These are phyloP conservation scores for Peribatodes rhomboidaria DNA, from an alignment of 2,888 invertebrate species.

Conservation along the genomic window DNA sequence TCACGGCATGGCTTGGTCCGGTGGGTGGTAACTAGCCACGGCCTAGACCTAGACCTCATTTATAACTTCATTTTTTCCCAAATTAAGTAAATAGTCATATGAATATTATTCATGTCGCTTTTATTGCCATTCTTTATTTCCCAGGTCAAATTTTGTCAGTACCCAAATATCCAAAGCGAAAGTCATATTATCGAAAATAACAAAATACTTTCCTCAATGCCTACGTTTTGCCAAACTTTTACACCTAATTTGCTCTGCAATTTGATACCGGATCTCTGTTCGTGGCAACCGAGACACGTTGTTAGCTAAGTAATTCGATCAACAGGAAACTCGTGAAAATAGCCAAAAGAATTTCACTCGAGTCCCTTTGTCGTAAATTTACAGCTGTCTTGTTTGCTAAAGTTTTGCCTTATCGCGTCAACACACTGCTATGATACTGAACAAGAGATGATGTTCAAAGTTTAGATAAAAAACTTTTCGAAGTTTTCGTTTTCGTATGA, in stretches of 20 bases:
- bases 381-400: conserved; percentile 16
- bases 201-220: conserved; percentile 19
- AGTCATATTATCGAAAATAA: not conserved
- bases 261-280: conserved; percentile 33
- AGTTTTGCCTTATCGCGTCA: conserved; percentile 29
- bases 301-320: conserved; percentile 39
- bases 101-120: no score
- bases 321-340: conserved; percentile 31
- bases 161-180: not conserved
- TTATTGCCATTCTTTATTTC: not conserved
- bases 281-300: conserved; percentile 33
- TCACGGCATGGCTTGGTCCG: no score
- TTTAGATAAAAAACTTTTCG: not conserved
- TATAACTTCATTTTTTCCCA: no score
- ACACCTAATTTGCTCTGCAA: conserved; percentile 35
- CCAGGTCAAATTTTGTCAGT: not conserved
- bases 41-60: no score
- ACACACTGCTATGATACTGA: not conserved
- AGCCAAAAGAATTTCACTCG: conserved; percentile 18
- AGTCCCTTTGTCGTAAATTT: conserved; percentile 13
- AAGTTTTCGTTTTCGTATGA: not conserved
- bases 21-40: no score
- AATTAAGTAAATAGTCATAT: no score
- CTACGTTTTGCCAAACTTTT: conserved; percentile 31
- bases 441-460: not conserved